phyloP scores from a whole-genome alignment of 2,888 invertebrate species.

The Lordiphosa andalusiaca region DNA sequence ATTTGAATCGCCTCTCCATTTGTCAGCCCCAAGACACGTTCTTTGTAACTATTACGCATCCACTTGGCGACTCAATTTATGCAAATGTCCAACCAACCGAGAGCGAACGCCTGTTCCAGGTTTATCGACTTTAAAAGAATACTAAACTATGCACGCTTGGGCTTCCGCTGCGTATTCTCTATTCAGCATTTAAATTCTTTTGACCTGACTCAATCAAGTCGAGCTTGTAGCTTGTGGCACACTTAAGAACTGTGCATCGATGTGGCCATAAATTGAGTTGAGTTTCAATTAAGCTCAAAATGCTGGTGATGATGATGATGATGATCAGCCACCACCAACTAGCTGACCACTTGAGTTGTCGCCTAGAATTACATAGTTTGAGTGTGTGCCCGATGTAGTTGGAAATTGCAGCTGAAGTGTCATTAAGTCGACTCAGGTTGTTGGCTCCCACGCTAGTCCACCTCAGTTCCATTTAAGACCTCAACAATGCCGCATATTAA shows the following conservation, averaged over 20 bases:
- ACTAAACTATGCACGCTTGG: slow-evolving; percentile 52
- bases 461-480: slow-evolving; percentile 21
- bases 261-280: slow-evolving; percentile 18
- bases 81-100: slow-evolving; percentile 49
- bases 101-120: slow-evolving; percentile 9
- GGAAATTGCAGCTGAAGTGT: slow-evolving; percentile 16
- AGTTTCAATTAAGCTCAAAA: slow-evolving; percentile 17
- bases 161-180: slow-evolving; percentile 26
- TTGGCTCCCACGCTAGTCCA: slow-evolving; percentile 29
- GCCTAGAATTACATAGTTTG: slow-evolving; percentile 1
- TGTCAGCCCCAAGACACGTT: slow-evolving; percentile 31
- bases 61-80: slow-evolving; percentile 59
- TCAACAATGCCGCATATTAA: slow-evolving; percentile 56
- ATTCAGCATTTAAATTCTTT: slow-evolving; percentile 48
- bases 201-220: slow-evolving; percentile 73
- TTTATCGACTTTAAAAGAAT: slow-evolving; percentile 11
- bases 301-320: not conserved
- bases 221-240: slow-evolving; percentile 23
- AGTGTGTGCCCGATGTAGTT: not conserved
- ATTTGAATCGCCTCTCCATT: slow-evolving; percentile 15
- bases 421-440: slow-evolving; percentile 9
- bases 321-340: slow-evolving; percentile 1
- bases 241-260: slow-evolving; percentile 16
- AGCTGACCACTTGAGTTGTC: slow-evolving; percentile 19
- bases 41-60: slow-evolving; percentile 16